phyloP scores from a whole-genome alignment of 2,888 invertebrate species.

The Mechanitis messenoides region DNA sequence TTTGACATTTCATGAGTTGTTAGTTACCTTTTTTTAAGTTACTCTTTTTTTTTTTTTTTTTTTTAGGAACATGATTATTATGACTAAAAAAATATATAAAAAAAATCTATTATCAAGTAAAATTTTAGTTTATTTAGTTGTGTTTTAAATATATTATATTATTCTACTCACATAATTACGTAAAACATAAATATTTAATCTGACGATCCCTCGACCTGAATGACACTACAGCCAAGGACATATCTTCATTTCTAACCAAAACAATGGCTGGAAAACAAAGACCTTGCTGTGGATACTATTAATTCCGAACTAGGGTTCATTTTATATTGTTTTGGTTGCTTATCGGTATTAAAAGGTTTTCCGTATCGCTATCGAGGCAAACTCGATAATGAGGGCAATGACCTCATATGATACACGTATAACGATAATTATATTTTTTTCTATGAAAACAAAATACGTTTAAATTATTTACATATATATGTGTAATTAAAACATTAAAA shows the following conservation, averaged over 20 bases:
- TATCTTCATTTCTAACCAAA: constrained; percentile 24
- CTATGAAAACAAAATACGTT: constrained; percentile 33
- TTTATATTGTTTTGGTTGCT: constrained; percentile 41
- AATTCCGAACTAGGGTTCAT: constrained; percentile 36
- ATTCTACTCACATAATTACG: not conserved
- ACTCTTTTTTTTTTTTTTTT: too few relatives aligned
- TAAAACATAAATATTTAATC: constrained; percentile 22
- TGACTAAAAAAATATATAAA: too few relatives aligned
- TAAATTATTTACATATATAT: not conserved
- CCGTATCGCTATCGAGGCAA: constrained; percentile 63
- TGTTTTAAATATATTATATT: not conserved
- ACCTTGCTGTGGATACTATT: constrained; percentile 28
- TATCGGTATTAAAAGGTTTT: constrained; percentile 63
- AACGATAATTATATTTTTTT: constrained; percentile 25
- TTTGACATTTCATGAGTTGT: not conserved
- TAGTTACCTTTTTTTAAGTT: not conserved
- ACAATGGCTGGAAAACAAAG: constrained; percentile 18
- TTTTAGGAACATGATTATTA: too few relatives aligned
- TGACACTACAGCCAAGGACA: constrained; percentile 34
- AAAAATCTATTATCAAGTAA: too few relatives aligned
- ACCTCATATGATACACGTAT: constrained; percentile 59
- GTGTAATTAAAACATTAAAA: too few relatives aligned
- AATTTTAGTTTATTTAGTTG: too few relatives aligned
- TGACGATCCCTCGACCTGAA: constrained; percentile 41
- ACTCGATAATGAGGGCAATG: constrained; percentile 63